A percentile compares a stretch with the other conserved stretches of the same genome.
Evolutionary conservation across 2,113 vertebrate genomes (phyloP).

Genomic region (Philantomba maxwellii): DNA sequence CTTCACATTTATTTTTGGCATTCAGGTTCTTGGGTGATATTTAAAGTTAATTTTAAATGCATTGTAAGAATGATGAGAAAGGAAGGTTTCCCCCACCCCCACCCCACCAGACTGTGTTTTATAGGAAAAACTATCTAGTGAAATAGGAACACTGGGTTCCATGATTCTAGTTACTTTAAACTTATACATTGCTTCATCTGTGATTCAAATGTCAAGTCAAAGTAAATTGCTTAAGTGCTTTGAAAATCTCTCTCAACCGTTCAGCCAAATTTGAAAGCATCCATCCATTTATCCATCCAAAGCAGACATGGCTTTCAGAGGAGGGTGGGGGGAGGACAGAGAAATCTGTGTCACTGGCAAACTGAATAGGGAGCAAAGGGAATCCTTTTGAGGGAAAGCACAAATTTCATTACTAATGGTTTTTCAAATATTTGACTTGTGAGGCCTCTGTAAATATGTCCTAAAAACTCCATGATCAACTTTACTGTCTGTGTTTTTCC

Average conservation of each 20-base stretch:
- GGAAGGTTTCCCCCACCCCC: neutral
- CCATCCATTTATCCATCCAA: neutral
- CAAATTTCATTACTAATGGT: neutral
- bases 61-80: slow-evolving; percentile 41
- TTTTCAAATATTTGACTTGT: neutral
- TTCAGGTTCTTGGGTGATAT: slow-evolving; percentile 49
- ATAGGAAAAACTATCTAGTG: neutral
- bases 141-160: neutral
- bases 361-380: neutral
- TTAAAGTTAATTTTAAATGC: slow-evolving; percentile 63
- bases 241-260: neutral
- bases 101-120: neutral
- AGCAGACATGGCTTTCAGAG: neutral
- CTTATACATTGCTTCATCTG: slow-evolving; percentile 35
- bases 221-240: slow-evolving; percentile 30
- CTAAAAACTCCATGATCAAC: neutral
- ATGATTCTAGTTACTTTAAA: neutral
- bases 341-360: neutral
- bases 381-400: neutral
- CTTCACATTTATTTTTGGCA: slow-evolving; percentile 32
- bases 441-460: neutral
- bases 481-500: neutral
- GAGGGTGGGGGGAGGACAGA: neutral
- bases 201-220: slow-evolving; percentile 37
- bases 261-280: neutral